Evolutionary conservation across 2,888 invertebrate species (phyloP).

Genomic region (Limnephilus rhombicus): DNA sequence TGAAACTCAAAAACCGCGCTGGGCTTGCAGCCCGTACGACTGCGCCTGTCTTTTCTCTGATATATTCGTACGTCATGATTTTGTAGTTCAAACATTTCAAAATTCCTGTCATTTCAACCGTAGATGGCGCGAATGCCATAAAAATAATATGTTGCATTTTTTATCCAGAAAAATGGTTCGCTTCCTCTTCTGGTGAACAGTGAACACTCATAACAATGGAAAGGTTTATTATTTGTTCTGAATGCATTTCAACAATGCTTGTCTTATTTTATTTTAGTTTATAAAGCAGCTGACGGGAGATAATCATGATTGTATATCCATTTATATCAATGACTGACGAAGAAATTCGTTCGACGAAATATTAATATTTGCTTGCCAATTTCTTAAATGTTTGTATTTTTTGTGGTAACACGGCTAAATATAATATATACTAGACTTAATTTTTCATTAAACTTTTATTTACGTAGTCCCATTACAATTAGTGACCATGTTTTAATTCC

Average conservation of each 20-base stretch:
- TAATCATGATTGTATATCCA: no score
- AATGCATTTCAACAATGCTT: background rate
- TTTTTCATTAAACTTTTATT: no score
- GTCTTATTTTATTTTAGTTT: no score
- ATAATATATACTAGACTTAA: no score
- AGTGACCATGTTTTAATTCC: no score
- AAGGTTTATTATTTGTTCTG: background rate
- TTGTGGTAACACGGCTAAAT: background rate
- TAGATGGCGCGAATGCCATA: constrained; percentile 1
- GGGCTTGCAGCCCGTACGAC: background rate
- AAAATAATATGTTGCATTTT: background rate
- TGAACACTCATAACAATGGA: background rate
- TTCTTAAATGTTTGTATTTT: background rate
- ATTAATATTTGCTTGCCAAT: background rate
- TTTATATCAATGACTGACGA: background rate
- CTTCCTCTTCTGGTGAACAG: background rate
- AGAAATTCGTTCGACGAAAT: background rate
- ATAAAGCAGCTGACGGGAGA: no score
- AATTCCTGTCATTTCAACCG: background rate
- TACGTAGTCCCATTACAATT: no score
- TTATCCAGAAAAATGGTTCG: background rate
- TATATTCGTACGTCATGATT: background rate
- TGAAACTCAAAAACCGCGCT: background rate
- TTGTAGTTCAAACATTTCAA: background rate
- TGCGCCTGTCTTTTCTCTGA: background rate